Base-by-base conservation (phyloP, 2,888 invertebrate genomes). In the Pterostichus niger region DNA sequence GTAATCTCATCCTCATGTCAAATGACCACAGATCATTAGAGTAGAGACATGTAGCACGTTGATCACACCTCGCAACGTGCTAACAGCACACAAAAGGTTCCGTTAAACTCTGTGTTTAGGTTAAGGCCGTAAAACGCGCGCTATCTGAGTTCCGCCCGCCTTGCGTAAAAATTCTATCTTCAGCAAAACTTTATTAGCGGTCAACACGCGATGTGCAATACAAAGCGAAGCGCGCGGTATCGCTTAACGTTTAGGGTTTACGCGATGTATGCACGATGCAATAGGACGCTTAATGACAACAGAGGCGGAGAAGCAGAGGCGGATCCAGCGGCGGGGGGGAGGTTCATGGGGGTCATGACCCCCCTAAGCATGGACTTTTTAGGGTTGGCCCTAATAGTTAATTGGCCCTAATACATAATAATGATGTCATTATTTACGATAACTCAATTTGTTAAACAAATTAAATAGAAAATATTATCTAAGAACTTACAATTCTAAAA, bases 151-250 rank as follows among this genome's bases (percentile, higher is more conserved):
- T 82, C 59, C 59, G 17, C 46, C 15, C 35, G 56, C 35, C 33
- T 40, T 54, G 59, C 82, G 82, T 82, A 73, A 82, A 75, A 82
- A 82, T 82, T 71, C 54, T 82, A 82, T 82, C 82, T 82, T 82
- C 75, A 82, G 82, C 73, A 82, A 75, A 82, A 82, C 82, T 82
- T 82, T 82, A 82, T 82, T 82, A 82, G 82, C 82, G 82, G 82
- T 82, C 82, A 82, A 59, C 82, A 82, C 73, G 82, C 75, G 82
- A 82, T 35, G 59, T 17, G 82, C 71, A 46, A 24, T 24, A 24
- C 24, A 24, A 24, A 24, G 3, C 24, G 24, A 24, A 24, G 24
- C 24, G 40, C 40, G 49, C 31, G 13, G 46, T 81, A 79, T 79
- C 79, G 64, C n/a, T n/a, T n/a, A n/a, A n/a, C n/a, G n/a, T n/a